These are phyloP conservation scores for Entomobrya proxima DNA, from an alignment of 2,888 invertebrate species.

Conservation along the genomic window DNA sequence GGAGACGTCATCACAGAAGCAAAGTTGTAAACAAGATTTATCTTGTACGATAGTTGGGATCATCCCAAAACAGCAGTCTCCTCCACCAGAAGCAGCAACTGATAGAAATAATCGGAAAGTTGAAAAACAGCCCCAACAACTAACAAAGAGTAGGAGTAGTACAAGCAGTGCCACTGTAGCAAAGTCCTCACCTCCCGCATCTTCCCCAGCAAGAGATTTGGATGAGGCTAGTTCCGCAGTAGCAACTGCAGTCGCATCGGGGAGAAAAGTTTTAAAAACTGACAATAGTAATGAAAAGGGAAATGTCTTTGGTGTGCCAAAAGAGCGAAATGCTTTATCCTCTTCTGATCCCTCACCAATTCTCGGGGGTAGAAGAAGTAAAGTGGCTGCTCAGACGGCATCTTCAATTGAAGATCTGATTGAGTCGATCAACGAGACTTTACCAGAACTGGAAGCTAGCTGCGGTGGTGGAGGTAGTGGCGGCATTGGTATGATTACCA, in stretches of 20 bases:
- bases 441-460: conserved; percentile 70
- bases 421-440: conserved; percentile 70
- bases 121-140: conserved; percentile 13
- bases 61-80: conserved; percentile 64
- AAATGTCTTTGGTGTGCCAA: conserved; percentile 46
- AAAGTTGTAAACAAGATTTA: conserved; percentile 68
- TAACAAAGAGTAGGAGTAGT: conserved; percentile 20
- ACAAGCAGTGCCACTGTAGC: background rate
- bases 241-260: no score
- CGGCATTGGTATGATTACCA: conserved; percentile 13
- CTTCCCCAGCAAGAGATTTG: conserved; percentile 3
- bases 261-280: conserved; percentile 56
- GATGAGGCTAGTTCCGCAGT: conserved; percentile 20
- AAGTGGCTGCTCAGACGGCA: background rate
- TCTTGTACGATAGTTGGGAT: conserved; percentile 67
- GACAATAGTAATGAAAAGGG: conserved; percentile 60
- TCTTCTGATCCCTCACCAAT: conserved; percentile 7
- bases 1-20: conserved; percentile 52
- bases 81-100: conserved; percentile 11
- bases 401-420: conserved; percentile 71
- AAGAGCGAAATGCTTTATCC: conserved; percentile 33
- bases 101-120: conserved; percentile 48
- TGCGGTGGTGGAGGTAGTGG: conserved; percentile 25
- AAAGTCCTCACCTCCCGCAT: conserved; percentile 20
- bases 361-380: conserved; percentile 12